phyloP scores from a whole-genome alignment of 2,113 vertebrate genomes.

The Theropithecus gelada region DNA sequence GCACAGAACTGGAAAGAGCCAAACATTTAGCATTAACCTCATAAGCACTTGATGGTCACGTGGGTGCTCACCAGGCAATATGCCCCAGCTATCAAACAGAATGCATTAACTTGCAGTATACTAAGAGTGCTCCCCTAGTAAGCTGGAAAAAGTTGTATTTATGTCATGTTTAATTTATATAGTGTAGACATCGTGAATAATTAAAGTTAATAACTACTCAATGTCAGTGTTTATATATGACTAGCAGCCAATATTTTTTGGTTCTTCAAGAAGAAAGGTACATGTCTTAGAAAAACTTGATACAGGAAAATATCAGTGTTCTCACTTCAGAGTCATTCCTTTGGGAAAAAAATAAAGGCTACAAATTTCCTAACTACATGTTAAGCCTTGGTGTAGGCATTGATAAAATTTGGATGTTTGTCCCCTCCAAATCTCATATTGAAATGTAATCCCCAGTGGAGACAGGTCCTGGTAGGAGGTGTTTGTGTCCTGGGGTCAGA shows the following conservation, averaged over 20 bases:
- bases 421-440: too few species aligned
- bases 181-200: not conserved
- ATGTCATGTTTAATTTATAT: not conserved
- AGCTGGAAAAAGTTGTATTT: not conserved
- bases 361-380: not conserved
- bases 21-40: not conserved
- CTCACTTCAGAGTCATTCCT: not conserved
- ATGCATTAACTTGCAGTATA: not conserved
- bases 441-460: too few species aligned
- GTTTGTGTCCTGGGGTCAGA: too few species aligned
- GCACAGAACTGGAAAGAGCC: not conserved
- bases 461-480: too few species aligned
- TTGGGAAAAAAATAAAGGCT: not conserved
- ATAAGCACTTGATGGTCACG: not conserved
- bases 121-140: not conserved
- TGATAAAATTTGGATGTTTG: too few species aligned
- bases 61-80: not conserved
- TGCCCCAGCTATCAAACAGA: not conserved
- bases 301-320: not conserved
- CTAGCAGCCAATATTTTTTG: not conserved
- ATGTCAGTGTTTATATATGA: not conserved
- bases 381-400: not conserved
- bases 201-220: slow-evolving; percentile 1
- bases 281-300: not conserved
- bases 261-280: not conserved